These are phyloP conservation scores for Craterocephalus amniculus DNA, from an alignment of 2,797 vertebrate species.

Conservation along the genomic window DNA sequence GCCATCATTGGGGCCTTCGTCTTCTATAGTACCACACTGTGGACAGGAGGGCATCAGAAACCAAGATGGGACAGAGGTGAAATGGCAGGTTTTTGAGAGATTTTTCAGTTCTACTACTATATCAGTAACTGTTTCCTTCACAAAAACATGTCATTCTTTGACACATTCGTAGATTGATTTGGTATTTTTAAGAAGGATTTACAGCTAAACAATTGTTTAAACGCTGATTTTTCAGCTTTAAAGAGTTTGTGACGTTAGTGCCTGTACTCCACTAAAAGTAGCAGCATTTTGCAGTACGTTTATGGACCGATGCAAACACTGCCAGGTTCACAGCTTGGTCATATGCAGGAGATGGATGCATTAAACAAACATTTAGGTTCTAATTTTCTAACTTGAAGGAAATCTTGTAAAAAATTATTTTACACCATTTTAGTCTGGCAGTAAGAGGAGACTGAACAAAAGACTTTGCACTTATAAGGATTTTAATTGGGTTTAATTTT, in stretches of 20 bases:
- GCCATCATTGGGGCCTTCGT: conserved; percentile 92
- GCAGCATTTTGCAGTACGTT: neutral
- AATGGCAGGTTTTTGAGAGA: no score
- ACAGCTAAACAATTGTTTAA: no score
- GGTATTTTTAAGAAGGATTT: no score
- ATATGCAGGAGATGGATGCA: neutral
- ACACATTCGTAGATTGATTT: no score
- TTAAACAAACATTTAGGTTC: neutral
- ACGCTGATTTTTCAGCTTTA: no score
- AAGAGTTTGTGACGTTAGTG: no score
- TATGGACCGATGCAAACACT: neutral
- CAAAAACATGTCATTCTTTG: no score
- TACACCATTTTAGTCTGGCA: neutral
- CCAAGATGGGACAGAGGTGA: neutral
- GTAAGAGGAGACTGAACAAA: neutral
- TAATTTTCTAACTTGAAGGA: neutral
- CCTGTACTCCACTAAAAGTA: no score
- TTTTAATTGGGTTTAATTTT: neutral
- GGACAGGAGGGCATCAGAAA: neutral
- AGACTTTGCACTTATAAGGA: neutral
- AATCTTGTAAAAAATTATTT: neutral
- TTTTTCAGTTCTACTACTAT: no score
- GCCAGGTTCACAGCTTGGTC: neutral
- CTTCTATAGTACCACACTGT: conserved; percentile 92
- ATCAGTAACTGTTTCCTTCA: no score